Evolutionary conservation across 2,888 invertebrate genomes (phyloP).

Genomic region (Leucozona laternaria): DNA sequence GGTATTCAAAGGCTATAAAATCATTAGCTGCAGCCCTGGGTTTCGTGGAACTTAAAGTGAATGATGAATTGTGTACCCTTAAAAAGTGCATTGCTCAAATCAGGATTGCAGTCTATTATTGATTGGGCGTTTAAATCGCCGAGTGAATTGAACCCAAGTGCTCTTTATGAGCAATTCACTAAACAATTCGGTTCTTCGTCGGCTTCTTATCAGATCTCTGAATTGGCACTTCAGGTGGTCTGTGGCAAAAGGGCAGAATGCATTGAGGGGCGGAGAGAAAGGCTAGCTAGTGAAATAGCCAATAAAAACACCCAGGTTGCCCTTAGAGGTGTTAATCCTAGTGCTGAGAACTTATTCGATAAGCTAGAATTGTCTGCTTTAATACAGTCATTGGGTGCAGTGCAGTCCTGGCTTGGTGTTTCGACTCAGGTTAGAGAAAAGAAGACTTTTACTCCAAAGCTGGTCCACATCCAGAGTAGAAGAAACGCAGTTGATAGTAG

Average conservation of each 20-base stretch:
- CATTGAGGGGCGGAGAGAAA: constrained; percentile 36
- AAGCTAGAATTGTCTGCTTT: constrained; percentile 22
- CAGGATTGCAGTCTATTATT: constrained; percentile 24
- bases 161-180: constrained; percentile 17
- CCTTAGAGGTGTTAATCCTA: constrained; percentile 29
- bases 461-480: neutral
- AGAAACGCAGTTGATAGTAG: neutral
- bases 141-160: constrained; percentile 29
- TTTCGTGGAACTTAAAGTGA: constrained; percentile 33
- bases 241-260: constrained; percentile 45
- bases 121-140: constrained; percentile 46
- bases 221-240: constrained; percentile 19
- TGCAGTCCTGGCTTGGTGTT: constrained; percentile 30
- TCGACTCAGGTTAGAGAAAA: neutral
- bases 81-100: constrained; percentile 24
- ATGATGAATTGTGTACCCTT: constrained; percentile 21
- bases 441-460: neutral
- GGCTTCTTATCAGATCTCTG: neutral
- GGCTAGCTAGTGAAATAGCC: constrained; percentile 20
- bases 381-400: constrained; percentile 31
- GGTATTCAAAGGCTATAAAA: constrained; percentile 40
- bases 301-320: constrained; percentile 35
- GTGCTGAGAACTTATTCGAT: constrained; percentile 22
- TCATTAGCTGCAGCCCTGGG: constrained; percentile 5
- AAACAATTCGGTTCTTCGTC: constrained; percentile 1